These are phyloP conservation scores for Ispidina picta DNA, from an alignment of 2,797 vertebrate species.

Conservation along the genomic window DNA sequence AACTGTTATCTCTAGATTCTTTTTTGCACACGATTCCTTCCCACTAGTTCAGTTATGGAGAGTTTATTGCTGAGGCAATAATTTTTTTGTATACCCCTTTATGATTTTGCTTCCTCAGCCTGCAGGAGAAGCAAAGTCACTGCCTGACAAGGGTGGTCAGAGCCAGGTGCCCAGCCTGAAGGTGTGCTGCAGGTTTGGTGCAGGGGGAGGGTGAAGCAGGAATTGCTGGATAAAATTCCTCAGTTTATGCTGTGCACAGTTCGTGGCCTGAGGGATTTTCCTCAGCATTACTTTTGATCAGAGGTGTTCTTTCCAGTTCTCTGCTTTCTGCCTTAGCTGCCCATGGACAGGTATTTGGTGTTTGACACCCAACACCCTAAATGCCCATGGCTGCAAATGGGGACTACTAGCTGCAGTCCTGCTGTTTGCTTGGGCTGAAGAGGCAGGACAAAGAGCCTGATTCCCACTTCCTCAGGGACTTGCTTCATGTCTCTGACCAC, in stretches of 20 bases:
- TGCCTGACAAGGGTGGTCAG: background rate
- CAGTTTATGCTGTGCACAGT: background rate
- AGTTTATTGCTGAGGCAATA: background rate
- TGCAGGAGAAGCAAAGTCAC: background rate
- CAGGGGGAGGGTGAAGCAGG: background rate
- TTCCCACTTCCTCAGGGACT: accelerated
- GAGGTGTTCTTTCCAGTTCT: background rate
- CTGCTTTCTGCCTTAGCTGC: background rate
- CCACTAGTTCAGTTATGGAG: background rate
- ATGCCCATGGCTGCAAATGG: background rate
- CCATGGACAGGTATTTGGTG: background rate
- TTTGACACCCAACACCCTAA: background rate
- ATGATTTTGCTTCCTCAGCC: background rate
- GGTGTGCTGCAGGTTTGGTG: background rate
- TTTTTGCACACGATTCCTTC: background rate
- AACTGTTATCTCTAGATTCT: background rate
- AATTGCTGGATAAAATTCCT: background rate
- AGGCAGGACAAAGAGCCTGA: background rate
- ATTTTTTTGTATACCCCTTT: background rate
- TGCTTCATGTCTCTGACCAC: background rate
- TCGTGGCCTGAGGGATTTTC: background rate
- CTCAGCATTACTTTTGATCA: background rate
- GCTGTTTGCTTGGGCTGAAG: background rate
- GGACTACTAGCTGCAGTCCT: background rate
- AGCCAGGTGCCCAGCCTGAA: background rate